Conservation (phyloP, 2,113 vertebrate species). For the Cheilinus undulatus region DNA sequence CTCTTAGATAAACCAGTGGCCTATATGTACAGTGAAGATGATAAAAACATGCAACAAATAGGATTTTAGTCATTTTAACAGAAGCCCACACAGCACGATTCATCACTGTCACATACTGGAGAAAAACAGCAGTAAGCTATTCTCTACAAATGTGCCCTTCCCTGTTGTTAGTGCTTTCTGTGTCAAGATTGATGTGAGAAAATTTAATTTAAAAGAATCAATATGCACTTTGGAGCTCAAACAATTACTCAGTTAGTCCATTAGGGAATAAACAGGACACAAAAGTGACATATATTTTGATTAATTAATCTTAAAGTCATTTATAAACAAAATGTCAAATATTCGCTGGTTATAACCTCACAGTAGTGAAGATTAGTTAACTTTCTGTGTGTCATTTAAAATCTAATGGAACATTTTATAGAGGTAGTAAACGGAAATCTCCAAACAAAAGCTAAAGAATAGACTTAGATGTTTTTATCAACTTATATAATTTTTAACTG, state of each 20-base stretch:
- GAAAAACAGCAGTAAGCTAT: background rate
- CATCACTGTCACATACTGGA: background rate
- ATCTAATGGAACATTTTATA: no score
- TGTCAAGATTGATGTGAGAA: conserved; percentile 4
- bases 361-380: background rate
- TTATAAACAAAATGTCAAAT: background rate
- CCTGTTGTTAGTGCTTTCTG: background rate
- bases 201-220: conserved; percentile 20
- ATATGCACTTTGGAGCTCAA: background rate
- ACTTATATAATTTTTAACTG: no score
- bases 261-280: conserved; percentile 8
- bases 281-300: background rate
- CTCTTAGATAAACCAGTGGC: background rate
- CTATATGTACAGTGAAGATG: background rate
- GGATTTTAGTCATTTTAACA: background rate
- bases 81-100: background rate
- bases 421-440: no score
- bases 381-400: background rate
- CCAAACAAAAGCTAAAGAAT: no score
- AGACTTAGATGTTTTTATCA: no score
- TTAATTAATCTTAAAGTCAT: conserved; percentile 5
- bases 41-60: conserved; percentile 2
- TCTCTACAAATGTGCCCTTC: background rate
- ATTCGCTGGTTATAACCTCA: background rate
- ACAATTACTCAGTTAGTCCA: background rate